Percentiles rank a stretch among this genome's conserved stretches.
These are phyloP conservation scores for Phallusia fumigata DNA, from an alignment of 23 tunicate species.

Conservation along the genomic window DNA sequence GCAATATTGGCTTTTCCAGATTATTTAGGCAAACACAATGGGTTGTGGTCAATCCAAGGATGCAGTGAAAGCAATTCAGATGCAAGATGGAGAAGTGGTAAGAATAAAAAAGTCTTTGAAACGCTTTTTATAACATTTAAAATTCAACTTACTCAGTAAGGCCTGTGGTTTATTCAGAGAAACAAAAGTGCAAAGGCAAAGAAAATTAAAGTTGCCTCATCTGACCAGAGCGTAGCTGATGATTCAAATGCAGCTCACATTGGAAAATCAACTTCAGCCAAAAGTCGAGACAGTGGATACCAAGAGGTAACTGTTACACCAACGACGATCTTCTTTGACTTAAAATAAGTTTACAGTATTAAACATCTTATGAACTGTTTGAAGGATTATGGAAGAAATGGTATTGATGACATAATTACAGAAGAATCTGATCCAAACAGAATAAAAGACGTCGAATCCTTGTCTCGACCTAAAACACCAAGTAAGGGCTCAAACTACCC, in stretches of 20 bases:
- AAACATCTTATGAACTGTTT: background rate
- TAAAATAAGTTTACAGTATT: too few relatives aligned
- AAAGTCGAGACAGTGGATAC: slow-evolving; percentile 92
- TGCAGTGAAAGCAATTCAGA: slow-evolving; percentile 69
- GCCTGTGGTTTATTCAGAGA: slow-evolving; percentile 15
- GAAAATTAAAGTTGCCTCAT: slow-evolving; percentile 59
- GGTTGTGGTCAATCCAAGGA: slow-evolving; percentile 83
- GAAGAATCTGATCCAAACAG: slow-evolving; percentile 76
- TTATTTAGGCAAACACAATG: slow-evolving; percentile 28
- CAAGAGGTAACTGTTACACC: slow-evolving; percentile 90
- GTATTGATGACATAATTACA: slow-evolving; percentile 50
- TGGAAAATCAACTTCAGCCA: slow-evolving; percentile 77
- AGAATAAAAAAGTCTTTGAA: slow-evolving; percentile 6
- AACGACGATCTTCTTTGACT: too few relatives aligned
- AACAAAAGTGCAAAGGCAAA: slow-evolving; percentile 36
- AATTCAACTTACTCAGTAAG: too few relatives aligned
- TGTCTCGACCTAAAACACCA: slow-evolving; percentile 68
- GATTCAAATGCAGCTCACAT: slow-evolving; percentile 54
- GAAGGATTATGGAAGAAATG: slow-evolving; percentile 16
- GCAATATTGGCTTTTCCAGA: too few relatives aligned
- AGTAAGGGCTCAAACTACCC: slow-evolving; percentile 22
- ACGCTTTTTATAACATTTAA: too few relatives aligned
- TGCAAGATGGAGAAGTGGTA: slow-evolving; percentile 84
- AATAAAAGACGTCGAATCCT: slow-evolving; percentile 42
- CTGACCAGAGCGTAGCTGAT: slow-evolving; percentile 32